Percentiles rank a stretch among this genome's conserved stretches.
Conservation (phyloP, 1,140 invertebrate genomes). For the Prorops nasuta region DNA sequence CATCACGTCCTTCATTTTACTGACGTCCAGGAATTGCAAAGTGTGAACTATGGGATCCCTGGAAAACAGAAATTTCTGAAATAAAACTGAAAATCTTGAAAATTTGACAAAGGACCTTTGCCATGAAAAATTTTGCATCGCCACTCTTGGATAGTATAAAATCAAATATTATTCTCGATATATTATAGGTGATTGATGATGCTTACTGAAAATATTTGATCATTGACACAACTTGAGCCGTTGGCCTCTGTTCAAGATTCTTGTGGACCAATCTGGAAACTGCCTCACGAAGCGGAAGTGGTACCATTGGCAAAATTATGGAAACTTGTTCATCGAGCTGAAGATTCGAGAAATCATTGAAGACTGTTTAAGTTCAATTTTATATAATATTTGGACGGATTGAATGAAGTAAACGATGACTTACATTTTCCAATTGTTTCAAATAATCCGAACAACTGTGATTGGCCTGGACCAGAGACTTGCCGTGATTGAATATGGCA, state of each 20-base stretch:
- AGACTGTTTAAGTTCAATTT: not conserved
- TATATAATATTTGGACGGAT: not conserved
- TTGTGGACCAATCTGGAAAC: slow-evolving; percentile 78
- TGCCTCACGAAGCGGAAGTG: slow-evolving; percentile 82
- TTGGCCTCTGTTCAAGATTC: slow-evolving; percentile 79
- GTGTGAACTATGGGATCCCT: slow-evolving; percentile 86
- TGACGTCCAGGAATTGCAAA: slow-evolving; percentile 88
- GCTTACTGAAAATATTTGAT: slow-evolving; percentile 85
- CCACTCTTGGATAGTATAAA: too few species aligned
- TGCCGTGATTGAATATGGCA: slow-evolving; percentile 86
- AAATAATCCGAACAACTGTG: slow-evolving; percentile 83
- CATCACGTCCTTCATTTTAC: slow-evolving; percentile 85
- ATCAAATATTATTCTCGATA: too few species aligned
- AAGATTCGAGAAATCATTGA: slow-evolving; percentile 4
- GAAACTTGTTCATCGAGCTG: slow-evolving; percentile 80
- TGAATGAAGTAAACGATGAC: slow-evolving; percentile 41
- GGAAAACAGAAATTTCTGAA: slow-evolving; percentile 37
- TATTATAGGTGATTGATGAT: too few species aligned
- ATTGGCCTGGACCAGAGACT: slow-evolving; percentile 82
- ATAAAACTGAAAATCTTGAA: not conserved
- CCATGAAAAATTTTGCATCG: too few species aligned
- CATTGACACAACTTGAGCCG: slow-evolving; percentile 80
- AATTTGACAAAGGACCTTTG: not conserved
- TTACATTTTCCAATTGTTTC: slow-evolving; percentile 89
- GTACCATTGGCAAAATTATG: slow-evolving; percentile 74